These are phyloP conservation scores for Brachyptera putata DNA, from an alignment of 2,888 invertebrate species.

Conservation along the genomic window DNA sequence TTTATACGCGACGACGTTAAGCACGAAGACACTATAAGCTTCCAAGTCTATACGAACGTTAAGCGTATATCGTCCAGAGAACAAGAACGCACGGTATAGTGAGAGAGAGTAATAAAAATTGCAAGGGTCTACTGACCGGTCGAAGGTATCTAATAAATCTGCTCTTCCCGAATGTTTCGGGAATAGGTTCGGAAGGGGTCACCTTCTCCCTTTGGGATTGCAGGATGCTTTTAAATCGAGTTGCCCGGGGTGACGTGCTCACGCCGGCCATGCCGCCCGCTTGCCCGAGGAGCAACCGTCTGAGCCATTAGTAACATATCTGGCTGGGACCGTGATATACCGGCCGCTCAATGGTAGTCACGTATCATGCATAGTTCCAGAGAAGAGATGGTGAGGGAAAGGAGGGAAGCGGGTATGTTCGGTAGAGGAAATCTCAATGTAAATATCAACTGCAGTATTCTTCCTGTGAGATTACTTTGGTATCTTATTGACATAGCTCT, in stretches of 20 bases:
- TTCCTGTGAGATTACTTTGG: not conserved
- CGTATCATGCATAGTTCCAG: not conserved
- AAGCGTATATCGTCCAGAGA: too few species aligned
- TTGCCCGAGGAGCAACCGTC: not conserved
- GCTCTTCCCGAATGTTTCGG: constrained; percentile 14
- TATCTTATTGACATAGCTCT: not conserved
- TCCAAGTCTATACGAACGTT: too few species aligned
- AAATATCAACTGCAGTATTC: not conserved
- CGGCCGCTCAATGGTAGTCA: not conserved
- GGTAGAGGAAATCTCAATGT: too few species aligned
- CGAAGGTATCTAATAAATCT: constrained; percentile 9
- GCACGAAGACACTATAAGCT: too few species aligned
- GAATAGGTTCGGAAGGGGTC: not conserved
- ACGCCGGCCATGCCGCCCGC: not conserved
- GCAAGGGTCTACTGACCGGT: constrained; percentile 9
- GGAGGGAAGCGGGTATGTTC: constrained; percentile 2
- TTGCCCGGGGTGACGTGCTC: not conserved
- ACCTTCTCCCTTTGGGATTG: not conserved
- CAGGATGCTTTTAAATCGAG: not conserved
- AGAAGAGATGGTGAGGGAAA: constrained; percentile 9
- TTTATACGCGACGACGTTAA: too few species aligned
- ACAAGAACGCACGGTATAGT: too few species aligned
- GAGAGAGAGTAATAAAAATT: not conserved
- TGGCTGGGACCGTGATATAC: not conserved
- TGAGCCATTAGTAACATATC: not conserved